Evolutionary conservation across 2,797 vertebrate genomes (phyloP).

Genomic region (Centropyge bicolor): DNA sequence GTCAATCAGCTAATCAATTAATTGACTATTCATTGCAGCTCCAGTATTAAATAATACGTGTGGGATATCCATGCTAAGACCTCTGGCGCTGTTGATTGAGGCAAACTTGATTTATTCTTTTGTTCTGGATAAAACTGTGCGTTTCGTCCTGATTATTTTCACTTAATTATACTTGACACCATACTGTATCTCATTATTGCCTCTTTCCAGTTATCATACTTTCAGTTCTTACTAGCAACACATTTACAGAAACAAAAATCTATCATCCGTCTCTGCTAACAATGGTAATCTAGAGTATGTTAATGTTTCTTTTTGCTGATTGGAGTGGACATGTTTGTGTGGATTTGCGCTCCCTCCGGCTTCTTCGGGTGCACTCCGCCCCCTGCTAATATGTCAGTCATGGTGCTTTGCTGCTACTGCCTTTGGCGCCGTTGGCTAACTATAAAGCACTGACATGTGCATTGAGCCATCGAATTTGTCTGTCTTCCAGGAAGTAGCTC

Average conservation of each 20-base stretch:
- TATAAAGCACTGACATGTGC: conserved; percentile 67
- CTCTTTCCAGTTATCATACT: conserved; percentile 2
- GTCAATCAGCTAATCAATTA: neutral
- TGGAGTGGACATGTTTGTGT: conserved; percentile 47
- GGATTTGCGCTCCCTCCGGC: conserved; percentile 19
- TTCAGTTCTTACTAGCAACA: neutral
- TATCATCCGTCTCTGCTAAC: conserved; percentile 17
- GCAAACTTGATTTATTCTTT: conserved; percentile 35
- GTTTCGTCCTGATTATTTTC: neutral
- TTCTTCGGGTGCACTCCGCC: conserved; percentile 22
- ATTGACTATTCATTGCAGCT: neutral
- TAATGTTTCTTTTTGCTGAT: conserved; percentile 33
- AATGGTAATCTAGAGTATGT: conserved; percentile 10
- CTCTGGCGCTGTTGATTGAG: neutral
- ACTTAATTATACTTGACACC: neutral
- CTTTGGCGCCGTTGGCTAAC: conserved; percentile 56
- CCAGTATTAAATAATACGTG: conserved; percentile 11
- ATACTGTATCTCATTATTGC: conserved; percentile 9
- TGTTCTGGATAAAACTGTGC: conserved; percentile 33
- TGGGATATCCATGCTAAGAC: neutral
- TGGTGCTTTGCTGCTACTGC: conserved; percentile 48
- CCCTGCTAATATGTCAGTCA: conserved; percentile 47
- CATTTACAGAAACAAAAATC: neutral
- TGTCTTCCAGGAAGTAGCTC: conserved; percentile 61
- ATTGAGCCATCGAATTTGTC: conserved; percentile 62